phyloP scores from a whole-genome alignment of 2,113 vertebrate genomes.

The Microtus richardsoni region DNA sequence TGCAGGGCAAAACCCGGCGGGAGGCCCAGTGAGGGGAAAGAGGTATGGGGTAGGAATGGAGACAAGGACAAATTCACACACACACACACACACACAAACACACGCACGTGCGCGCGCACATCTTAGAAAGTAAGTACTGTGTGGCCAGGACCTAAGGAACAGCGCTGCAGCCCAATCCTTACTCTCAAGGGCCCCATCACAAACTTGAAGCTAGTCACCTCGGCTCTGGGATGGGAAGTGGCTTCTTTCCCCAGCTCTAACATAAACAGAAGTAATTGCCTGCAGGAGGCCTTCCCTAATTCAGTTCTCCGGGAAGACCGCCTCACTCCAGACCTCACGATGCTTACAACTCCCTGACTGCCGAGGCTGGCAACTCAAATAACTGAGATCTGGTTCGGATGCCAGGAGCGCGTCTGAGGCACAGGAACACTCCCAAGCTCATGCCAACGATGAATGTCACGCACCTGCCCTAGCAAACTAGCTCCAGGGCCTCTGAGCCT shows the following conservation, averaged over 20 bases:
- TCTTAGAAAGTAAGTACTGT: not conserved
- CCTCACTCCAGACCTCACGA: not conserved
- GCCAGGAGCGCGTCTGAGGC: not conserved
- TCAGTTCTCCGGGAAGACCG: not conserved
- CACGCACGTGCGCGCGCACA: not conserved
- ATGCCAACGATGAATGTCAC: not conserved
- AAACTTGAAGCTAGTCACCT: not conserved
- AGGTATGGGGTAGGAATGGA: not conserved
- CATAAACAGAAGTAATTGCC: not conserved
- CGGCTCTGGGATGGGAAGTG: not conserved
- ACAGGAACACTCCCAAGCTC: not conserved
- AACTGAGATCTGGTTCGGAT: not conserved
- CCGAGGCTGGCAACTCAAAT: not conserved
- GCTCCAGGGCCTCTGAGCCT: constrained; percentile 18
- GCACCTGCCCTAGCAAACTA: constrained; percentile 54
- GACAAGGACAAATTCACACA: not conserved
- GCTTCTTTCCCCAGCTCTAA: not conserved
- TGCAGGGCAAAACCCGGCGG: not conserved
- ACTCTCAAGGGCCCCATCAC: not conserved
- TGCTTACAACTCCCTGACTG: not conserved
- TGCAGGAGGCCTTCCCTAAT: not conserved
- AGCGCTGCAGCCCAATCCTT: not conserved
- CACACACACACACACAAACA: not conserved
- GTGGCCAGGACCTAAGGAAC: not conserved
- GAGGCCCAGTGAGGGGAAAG: not conserved